phyloP scores from a whole-genome alignment of 2,888 invertebrate species.

The Griposia aprilina region DNA sequence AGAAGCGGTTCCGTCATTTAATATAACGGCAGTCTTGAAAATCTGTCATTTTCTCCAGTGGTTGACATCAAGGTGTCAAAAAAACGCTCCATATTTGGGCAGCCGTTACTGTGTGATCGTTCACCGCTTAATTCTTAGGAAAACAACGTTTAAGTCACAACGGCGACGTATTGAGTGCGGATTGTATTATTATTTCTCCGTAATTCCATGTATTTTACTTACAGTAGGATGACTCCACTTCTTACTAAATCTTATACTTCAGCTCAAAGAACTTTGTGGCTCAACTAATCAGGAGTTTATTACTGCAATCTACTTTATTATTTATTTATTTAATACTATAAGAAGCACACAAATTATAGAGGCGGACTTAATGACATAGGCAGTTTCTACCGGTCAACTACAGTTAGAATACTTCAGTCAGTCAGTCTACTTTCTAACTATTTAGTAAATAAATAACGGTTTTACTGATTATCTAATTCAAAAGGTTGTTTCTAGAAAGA shows the following conservation, averaged over 20 bases:
- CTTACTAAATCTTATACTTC: not conserved
- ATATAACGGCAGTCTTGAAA: no score
- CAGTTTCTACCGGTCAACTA: not conserved
- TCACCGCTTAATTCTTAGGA: no score
- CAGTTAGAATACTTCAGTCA: not conserved
- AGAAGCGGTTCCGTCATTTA: no score
- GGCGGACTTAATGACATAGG: not conserved
- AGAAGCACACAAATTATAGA: not conserved
- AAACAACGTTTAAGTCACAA: not conserved
- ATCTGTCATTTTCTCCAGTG: no score
- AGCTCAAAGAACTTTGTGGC: not conserved
- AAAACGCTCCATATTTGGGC: no score
- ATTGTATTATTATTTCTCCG: not conserved
- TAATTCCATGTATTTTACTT: not conserved
- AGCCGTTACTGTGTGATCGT: no score
- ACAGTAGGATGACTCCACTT: not conserved
- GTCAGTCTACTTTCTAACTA: not conserved
- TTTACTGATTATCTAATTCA: not conserved
- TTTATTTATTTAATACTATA: not conserved
- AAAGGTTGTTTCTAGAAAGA: not conserved
- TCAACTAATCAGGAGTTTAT: not conserved
- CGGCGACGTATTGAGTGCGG: not conserved
- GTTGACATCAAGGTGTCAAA: no score
- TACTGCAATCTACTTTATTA: not conserved
- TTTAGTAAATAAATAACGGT: not conserved